These are phyloP conservation scores for Sebastolobus alascanus DNA, from an alignment of 2,797 vertebrate species.

Conservation along the genomic window DNA sequence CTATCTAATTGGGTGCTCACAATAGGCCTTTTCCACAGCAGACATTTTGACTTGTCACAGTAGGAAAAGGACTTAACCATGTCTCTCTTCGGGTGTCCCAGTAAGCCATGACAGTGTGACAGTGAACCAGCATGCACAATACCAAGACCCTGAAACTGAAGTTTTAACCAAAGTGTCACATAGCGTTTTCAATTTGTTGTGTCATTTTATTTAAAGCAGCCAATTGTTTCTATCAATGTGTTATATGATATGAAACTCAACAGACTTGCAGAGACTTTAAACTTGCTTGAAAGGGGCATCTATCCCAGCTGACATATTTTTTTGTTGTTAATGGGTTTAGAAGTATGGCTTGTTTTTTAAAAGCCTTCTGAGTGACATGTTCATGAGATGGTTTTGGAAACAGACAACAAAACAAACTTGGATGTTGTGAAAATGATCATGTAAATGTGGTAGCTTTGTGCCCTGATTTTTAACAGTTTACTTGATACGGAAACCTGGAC, in stretches of 20 bases:
- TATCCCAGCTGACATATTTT: neutral
- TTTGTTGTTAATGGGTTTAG: neutral
- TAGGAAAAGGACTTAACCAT: neutral
- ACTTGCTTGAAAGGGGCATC: neutral
- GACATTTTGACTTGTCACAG: neutral
- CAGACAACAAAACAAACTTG: neutral
- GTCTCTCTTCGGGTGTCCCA: neutral
- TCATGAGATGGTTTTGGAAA: neutral
- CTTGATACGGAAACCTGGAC: neutral
- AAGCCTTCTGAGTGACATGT: neutral
- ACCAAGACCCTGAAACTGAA: neutral
- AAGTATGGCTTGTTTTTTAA: neutral
- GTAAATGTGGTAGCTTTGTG: neutral
- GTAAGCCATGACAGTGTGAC: neutral
- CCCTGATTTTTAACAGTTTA: neutral
- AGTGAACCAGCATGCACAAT: neutral
- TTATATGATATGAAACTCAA: neutral
- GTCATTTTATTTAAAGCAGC: neutral
- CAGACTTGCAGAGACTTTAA: neutral
- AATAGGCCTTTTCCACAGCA: neutral
- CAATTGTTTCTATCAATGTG: conserved; percentile 1
- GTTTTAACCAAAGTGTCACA: neutral
- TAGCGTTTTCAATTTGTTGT: neutral
- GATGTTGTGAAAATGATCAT: neutral
- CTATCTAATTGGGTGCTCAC: neutral